phyloP scores from a whole-genome alignment of 2,797 vertebrate genomes.

The Fringilla coelebs region DNA sequence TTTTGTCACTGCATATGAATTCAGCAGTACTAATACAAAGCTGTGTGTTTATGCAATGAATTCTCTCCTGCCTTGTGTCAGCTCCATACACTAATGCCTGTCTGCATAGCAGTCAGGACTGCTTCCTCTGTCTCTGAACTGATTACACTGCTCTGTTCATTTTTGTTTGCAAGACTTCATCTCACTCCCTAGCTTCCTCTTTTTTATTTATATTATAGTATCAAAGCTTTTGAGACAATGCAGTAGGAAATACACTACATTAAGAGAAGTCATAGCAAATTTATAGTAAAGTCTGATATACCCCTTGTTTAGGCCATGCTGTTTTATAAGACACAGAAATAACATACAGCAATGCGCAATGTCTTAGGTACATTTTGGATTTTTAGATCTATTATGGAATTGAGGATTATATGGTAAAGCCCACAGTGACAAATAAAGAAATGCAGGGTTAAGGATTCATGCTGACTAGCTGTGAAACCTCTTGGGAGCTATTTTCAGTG shows the following conservation, averaged over 20 bases:
- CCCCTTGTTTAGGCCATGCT: neutral
- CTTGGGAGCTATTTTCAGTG: neutral
- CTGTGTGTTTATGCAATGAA: slow-evolving; percentile 14
- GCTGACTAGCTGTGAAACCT: neutral
- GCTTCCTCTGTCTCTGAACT: slow-evolving; percentile 3
- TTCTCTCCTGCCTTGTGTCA: slow-evolving; percentile 43
- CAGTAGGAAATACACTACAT: neutral
- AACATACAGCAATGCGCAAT: neutral
- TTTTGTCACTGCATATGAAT: neutral
- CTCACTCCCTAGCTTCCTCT: neutral
- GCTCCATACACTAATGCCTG: neutral
- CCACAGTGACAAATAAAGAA: neutral
- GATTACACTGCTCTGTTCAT: neutral
- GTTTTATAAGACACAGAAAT: neutral
- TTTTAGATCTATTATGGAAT: neutral
- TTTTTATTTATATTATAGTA: neutral
- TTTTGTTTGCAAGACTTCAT: neutral
- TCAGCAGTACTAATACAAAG: neutral
- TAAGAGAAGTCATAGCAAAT: neutral
- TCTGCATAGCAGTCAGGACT: neutral
- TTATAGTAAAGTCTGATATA: neutral
- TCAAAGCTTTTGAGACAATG: neutral
- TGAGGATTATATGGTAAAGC: neutral
- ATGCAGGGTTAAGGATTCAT: neutral
- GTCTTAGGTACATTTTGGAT: neutral